Conservation (phyloP, 2,888 invertebrate genomes). For the Cephus sareptanus region DNA sequence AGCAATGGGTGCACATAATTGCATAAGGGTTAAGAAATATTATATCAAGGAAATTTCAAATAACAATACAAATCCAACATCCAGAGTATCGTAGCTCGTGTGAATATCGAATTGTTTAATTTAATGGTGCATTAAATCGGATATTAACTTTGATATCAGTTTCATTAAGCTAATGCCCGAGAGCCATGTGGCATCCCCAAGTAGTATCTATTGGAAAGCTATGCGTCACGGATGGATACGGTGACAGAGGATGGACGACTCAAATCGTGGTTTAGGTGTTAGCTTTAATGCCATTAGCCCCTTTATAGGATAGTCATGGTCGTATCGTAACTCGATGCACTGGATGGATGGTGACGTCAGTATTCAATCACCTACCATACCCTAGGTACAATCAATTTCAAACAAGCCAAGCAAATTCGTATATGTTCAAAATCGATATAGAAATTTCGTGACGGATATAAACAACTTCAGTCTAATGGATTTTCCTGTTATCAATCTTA, state of each 20-base stretch:
- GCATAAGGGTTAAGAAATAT: not conserved
- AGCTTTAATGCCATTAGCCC: conserved; percentile 43
- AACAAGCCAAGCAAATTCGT: not conserved
- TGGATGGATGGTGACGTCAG: conserved; percentile 45
- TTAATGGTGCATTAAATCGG: not conserved
- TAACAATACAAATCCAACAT: not conserved
- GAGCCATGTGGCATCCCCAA: conserved; percentile 9
- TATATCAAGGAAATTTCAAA: not conserved
- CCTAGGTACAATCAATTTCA: conserved; percentile 3
- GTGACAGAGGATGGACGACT: conserved; percentile 18
- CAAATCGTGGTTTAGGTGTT: conserved; percentile 25
- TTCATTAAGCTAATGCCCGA: conserved; percentile 20
- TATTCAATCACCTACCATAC: conserved; percentile 39
- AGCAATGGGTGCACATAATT: not conserved
- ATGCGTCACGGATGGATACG: conserved; percentile 26
- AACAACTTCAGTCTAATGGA: not conserved
- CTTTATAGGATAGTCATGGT: conserved; percentile 40
- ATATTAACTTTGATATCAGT: conserved; percentile 8
- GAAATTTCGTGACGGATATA: not conserved
- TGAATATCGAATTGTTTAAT: not conserved
- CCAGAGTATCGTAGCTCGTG: not conserved
- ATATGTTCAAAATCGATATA: not conserved
- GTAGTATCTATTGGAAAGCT: conserved; percentile 26
- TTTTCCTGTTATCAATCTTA: conserved; percentile 46
- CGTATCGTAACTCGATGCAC: conserved; percentile 37